phyloP scores from a whole-genome alignment of 2,113 vertebrate species.

The Otus sunia region DNA sequence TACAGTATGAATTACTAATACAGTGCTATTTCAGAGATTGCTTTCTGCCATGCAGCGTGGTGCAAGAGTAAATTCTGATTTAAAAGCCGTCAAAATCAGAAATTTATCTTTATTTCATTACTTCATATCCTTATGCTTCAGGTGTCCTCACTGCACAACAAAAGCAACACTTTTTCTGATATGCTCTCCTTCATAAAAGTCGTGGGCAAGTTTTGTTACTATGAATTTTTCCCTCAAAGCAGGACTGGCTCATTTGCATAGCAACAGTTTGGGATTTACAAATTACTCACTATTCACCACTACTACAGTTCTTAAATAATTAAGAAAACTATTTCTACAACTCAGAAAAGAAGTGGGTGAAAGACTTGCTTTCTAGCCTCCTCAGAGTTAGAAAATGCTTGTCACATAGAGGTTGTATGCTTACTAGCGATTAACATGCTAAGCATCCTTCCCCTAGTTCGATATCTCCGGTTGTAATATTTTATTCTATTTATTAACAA shows the following conservation, averaged over 20 bases:
- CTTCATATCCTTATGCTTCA: neutral
- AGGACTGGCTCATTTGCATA: neutral
- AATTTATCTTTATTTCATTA: neutral
- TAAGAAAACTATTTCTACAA: neutral
- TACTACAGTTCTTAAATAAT: neutral
- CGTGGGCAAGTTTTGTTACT: neutral
- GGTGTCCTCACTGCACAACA: neutral
- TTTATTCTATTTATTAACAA: neutral
- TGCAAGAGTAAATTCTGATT: neutral
- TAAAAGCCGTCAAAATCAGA: neutral
- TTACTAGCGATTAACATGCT: neutral
- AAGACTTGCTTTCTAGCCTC: neutral
- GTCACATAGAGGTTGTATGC: rapidly evolving
- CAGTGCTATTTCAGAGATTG: neutral
- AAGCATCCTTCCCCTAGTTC: neutral
- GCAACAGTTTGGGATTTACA: neutral
- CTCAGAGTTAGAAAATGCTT: neutral
- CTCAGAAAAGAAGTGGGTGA: neutral
- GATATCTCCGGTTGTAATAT: neutral
- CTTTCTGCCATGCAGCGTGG: neutral
- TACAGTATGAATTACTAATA: neutral
- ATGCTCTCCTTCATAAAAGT: neutral
- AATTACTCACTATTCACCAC: neutral
- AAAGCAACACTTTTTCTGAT: neutral
- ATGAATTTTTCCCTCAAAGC: neutral